These are phyloP conservation scores for Ciconia stormi DNA, from an alignment of 2,113 vertebrate genomes.

Conservation along the genomic window DNA sequence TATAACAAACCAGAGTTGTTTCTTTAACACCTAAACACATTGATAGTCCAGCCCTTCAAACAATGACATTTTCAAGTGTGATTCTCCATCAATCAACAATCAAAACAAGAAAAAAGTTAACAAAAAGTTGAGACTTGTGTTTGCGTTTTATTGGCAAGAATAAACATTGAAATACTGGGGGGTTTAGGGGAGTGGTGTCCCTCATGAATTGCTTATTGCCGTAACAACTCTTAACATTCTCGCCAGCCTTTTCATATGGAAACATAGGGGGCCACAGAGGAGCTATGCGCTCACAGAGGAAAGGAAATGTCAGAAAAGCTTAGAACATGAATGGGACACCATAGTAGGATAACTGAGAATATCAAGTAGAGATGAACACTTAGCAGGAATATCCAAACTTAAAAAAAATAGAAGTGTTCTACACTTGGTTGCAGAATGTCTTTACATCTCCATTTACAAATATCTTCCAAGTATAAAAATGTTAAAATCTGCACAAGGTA, in stretches of 20 bases:
- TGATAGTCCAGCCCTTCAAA: background rate
- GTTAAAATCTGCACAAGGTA: background rate
- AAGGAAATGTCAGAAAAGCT: background rate
- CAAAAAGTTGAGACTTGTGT: background rate
- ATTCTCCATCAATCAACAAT: background rate
- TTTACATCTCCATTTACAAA: background rate
- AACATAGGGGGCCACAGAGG: rapidly evolving
- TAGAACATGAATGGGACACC: background rate
- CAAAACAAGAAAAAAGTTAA: background rate
- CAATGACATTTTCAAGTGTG: background rate
- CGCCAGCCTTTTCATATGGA: background rate
- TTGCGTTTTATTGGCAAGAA: background rate
- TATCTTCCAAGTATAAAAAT: background rate
- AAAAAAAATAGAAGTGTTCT: background rate
- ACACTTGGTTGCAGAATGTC: background rate
- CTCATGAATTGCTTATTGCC: background rate
- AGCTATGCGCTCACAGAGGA: background rate
- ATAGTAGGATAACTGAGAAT: background rate
- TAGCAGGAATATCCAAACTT: background rate
- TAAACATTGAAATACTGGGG: background rate
- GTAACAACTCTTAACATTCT: background rate
- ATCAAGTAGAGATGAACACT: background rate
- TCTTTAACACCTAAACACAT: background rate
- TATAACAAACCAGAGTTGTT: background rate
- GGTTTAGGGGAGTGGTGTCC: background rate